Evolutionary conservation across 2,113 vertebrate genomes (phyloP).

Genomic region (Sinosuthora webbiana): DNA sequence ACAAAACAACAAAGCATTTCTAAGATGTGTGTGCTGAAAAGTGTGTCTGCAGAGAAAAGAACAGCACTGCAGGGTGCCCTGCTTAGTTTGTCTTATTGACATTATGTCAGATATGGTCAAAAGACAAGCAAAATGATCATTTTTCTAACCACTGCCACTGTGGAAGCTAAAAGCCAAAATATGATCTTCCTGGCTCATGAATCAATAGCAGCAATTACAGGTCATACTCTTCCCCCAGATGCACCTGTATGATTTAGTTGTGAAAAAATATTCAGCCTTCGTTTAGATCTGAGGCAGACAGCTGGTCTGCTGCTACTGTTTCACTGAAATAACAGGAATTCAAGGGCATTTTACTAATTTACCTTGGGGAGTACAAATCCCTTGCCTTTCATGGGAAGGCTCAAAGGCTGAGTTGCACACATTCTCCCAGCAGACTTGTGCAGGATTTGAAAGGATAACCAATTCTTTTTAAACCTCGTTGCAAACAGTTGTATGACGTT

Average conservation of each 20-base stretch:
- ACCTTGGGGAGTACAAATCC: neutral
- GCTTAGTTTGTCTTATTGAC: conserved; percentile 4
- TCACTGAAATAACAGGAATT: neutral
- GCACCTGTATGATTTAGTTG: neutral
- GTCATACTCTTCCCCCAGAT: neutral
- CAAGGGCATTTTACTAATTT: neutral
- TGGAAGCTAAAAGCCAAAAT: neutral
- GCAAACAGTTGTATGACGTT: neutral
- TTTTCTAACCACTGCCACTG: neutral
- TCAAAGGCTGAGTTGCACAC: neutral
- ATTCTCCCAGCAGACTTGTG: neutral
- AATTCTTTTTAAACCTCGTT: neutral
- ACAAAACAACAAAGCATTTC: neutral
- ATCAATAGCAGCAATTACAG: conserved; percentile 31
- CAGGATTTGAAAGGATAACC: neutral
- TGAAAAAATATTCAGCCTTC: neutral
- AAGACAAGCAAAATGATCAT: conserved; percentile 19
- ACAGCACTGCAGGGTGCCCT: neutral
- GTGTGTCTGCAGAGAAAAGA: neutral
- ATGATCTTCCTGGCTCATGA: neutral
- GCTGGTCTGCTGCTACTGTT: neutral
- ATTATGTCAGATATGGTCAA: conserved; percentile 15
- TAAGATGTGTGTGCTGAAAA: neutral
- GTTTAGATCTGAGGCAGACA: neutral
- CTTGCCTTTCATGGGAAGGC: neutral